A percentile compares a stretch with the other conserved stretches of the same genome.
These are phyloP conservation scores for Agriopis aurantiaria DNA, from an alignment of 2,888 invertebrate genomes.

Conservation along the genomic window DNA sequence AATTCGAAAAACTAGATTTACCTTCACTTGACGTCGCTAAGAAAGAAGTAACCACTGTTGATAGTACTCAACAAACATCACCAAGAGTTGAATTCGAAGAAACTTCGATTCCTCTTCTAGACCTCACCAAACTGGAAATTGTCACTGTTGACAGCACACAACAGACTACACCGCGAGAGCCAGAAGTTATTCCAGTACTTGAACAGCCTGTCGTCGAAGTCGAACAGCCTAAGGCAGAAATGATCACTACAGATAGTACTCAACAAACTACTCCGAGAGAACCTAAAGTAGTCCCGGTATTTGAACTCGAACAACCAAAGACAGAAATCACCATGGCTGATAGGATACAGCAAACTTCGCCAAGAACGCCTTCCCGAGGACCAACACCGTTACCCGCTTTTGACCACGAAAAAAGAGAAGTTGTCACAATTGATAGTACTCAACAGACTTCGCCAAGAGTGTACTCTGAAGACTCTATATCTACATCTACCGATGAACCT, in stretches of 20 bases:
- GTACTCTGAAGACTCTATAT: slow-evolving; percentile 81
- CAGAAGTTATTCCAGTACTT: slow-evolving; percentile 32
- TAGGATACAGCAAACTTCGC: slow-evolving; percentile 84
- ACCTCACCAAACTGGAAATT: slow-evolving; percentile 49
- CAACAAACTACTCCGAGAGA: slow-evolving; percentile 60
- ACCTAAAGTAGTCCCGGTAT: slow-evolving; percentile 41
- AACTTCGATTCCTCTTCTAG: slow-evolving; percentile 40
- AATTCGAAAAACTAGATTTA: slow-evolving; percentile 41
- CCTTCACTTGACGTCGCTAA: slow-evolving; percentile 43
- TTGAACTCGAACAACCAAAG: slow-evolving; percentile 17
- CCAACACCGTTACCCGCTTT: slow-evolving; percentile 47
- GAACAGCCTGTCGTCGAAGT: slow-evolving; percentile 10
- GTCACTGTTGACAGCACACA: slow-evolving; percentile 59
- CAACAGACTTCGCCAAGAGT: slow-evolving; percentile 85
- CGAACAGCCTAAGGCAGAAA: slow-evolving; percentile 22
- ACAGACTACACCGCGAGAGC: slow-evolving; percentile 63
- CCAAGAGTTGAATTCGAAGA: slow-evolving; percentile 53
- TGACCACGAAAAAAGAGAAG: slow-evolving; percentile 55
- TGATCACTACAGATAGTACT: slow-evolving; percentile 43
- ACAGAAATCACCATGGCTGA: slow-evolving; percentile 33
- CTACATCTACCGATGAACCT: slow-evolving; percentile 83
- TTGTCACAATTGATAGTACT: slow-evolving; percentile 59
- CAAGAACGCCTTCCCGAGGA: slow-evolving; percentile 66
- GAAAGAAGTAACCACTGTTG: slow-evolving; percentile 53
- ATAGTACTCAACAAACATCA: slow-evolving; percentile 65